Evolutionary conservation across 2,888 invertebrate genomes (phyloP).

Genomic region (Apodemia duryi): DNA sequence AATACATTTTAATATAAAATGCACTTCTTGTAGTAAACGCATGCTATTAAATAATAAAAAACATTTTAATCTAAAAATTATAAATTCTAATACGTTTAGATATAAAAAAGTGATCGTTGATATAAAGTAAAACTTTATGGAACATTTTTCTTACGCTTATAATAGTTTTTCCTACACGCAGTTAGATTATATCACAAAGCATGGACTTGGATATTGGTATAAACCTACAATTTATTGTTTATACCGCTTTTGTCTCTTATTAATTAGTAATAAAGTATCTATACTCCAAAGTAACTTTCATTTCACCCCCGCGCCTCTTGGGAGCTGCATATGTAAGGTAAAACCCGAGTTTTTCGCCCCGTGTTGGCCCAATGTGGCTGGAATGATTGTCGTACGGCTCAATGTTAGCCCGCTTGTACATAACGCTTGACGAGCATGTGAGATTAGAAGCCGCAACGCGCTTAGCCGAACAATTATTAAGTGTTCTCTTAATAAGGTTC

Average conservation of each 20-base stretch:
- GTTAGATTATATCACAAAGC: conserved; percentile 53
- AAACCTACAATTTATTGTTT: conserved; percentile 36
- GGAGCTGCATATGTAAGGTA: conserved; percentile 70
- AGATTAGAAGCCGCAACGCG: conserved; percentile 36
- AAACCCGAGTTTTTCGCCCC: conserved; percentile 54
- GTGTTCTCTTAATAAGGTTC: conserved; percentile 22
- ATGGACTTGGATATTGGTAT: conserved; percentile 46
- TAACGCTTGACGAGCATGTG: conserved; percentile 38
- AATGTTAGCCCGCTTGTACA: conserved; percentile 64
- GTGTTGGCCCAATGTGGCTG: conserved; percentile 47
- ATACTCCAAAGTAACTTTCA: conserved; percentile 77
- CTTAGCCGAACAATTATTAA: conserved; percentile 24
- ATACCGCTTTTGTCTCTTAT: conserved; percentile 67
- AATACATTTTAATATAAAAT: conserved; percentile 47
- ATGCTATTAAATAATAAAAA: conserved; percentile 58
- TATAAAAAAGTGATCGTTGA: conserved; percentile 57
- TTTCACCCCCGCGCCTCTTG: conserved; percentile 72
- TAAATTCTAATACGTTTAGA: conserved; percentile 37
- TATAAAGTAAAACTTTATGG: conserved; percentile 20
- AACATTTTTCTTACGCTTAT: conserved; percentile 50
- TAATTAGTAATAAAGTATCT: conserved; percentile 77
- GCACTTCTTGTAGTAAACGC: conserved; percentile 71
- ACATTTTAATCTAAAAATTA: conserved; percentile 38
- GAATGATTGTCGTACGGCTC: conserved; percentile 61
- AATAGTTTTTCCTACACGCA: conserved; percentile 59